Conservation (phyloP, 1,140 invertebrate genomes). For the Drosophila mayri region DNA sequence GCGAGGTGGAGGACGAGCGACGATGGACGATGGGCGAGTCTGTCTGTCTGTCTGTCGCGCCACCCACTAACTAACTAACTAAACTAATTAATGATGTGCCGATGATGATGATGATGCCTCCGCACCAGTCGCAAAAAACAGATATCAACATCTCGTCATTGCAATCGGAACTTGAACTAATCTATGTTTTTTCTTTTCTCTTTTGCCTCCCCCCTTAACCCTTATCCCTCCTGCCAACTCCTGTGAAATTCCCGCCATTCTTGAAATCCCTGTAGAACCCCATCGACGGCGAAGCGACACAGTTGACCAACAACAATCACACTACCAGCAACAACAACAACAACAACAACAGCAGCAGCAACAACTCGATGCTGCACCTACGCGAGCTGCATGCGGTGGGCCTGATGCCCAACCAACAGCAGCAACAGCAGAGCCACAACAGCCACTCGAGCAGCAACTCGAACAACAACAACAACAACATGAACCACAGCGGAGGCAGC, state of each 20-base stretch:
- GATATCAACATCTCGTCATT: constrained; percentile 52
- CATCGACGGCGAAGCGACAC: constrained; percentile 79
- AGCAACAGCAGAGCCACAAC: constrained; percentile 43
- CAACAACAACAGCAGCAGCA: constrained; percentile 58
- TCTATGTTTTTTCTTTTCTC: constrained; percentile 19
- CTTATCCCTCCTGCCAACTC: neutral
- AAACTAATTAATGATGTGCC: constrained; percentile 30
- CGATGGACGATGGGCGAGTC: constrained; percentile 10
- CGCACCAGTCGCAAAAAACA: constrained; percentile 85
- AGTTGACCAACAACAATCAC: constrained; percentile 63
- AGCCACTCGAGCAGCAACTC: constrained; percentile 38
- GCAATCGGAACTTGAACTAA: constrained; percentile 26
- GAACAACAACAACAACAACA: constrained; percentile 26
- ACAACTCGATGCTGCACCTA: constrained; percentile 69
- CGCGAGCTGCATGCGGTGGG: constrained; percentile 84
- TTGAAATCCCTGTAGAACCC: constrained; percentile 58
- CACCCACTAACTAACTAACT: constrained; percentile 22
- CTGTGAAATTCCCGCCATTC: neutral
- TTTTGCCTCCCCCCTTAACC: neutral
- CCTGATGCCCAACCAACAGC: constrained; percentile 69
- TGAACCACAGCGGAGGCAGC: constrained; percentile 23
- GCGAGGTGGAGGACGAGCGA: constrained; percentile 65
- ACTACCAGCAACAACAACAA: constrained; percentile 70
- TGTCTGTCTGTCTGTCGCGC: constrained; percentile 35
- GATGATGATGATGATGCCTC: constrained; percentile 66